phyloP scores from a whole-genome alignment of 2,797 vertebrate genomes.

The Sebastes alutus region DNA sequence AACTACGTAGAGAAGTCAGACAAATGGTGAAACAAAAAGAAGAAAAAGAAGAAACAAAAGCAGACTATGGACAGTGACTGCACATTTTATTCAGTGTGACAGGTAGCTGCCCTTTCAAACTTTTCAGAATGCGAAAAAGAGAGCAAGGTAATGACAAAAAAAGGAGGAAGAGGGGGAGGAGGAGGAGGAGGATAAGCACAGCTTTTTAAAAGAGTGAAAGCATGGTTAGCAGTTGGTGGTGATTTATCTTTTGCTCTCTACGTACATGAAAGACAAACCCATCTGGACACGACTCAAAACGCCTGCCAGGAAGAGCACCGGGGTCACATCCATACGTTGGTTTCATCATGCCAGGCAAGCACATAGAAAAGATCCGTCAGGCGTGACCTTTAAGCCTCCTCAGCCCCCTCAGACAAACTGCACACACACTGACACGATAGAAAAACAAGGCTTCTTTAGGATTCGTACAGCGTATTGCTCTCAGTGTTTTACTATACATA shows the following conservation, averaged over 20 bases:
- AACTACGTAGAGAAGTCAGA: neutral
- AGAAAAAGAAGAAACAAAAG: conserved; percentile 33
- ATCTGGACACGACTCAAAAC: conserved; percentile 31
- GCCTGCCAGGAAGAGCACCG: conserved; percentile 55
- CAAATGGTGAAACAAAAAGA: neutral
- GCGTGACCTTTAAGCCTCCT: conserved; percentile 12
- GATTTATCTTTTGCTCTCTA: conserved; percentile 63
- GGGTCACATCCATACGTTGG: conserved; percentile 30
- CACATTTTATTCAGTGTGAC: conserved; percentile 79
- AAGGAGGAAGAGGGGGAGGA: neutral
- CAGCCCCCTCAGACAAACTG: conserved; percentile 37
- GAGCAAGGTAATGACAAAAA: conserved; percentile 46
- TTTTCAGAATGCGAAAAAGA: conserved; percentile 60
- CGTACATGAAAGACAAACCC: conserved; percentile 44
- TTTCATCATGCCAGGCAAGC: conserved; percentile 28
- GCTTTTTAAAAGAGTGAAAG: conserved; percentile 53
- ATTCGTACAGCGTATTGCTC: conserved; percentile 81
- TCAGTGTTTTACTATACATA: conserved; percentile 73
- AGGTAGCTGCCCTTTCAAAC: conserved; percentile 71
- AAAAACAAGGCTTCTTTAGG: conserved; percentile 77
- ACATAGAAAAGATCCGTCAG: conserved; percentile 40
- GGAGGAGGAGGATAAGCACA: conserved; percentile 29
- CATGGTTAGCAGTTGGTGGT: conserved; percentile 53
- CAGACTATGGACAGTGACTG: conserved; percentile 64
- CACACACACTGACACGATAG: conserved; percentile 61